Conservation (phyloP, 2,797 vertebrate genomes). For the Eulemur rubriventer region DNA sequence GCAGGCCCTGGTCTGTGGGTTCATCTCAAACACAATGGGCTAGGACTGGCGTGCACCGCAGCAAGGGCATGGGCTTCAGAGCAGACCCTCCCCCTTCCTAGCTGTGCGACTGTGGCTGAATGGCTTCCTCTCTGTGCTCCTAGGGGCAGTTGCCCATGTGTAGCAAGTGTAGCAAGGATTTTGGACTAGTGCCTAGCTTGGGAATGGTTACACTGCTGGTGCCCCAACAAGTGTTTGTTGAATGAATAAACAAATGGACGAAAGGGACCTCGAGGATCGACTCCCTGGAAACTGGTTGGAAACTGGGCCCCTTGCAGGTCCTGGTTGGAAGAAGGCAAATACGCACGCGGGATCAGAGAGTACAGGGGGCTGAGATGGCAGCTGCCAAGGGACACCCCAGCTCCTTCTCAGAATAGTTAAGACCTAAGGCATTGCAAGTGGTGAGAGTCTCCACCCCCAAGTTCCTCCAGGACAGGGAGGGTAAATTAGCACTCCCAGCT, state of each 20-base stretch:
- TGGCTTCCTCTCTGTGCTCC: background rate
- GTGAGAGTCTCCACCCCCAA: background rate
- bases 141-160: background rate
- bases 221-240: background rate
- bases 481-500: background rate
- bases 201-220: background rate
- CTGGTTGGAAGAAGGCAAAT: background rate
- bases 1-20: background rate
- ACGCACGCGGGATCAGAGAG: background rate
- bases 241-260: background rate
- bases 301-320: background rate
- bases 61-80: background rate
- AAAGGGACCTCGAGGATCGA: background rate
- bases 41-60: background rate
- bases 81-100: background rate
- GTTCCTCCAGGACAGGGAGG: background rate
- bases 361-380: background rate
- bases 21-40: background rate
- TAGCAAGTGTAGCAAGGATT: background rate
- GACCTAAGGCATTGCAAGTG: background rate
- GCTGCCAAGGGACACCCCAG: background rate
- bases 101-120: background rate
- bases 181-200: background rate
- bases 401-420: background rate
- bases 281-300: background rate